These are phyloP conservation scores for Vanessa cardui DNA, from an alignment of 2,888 invertebrate species.

Conservation along the genomic window DNA sequence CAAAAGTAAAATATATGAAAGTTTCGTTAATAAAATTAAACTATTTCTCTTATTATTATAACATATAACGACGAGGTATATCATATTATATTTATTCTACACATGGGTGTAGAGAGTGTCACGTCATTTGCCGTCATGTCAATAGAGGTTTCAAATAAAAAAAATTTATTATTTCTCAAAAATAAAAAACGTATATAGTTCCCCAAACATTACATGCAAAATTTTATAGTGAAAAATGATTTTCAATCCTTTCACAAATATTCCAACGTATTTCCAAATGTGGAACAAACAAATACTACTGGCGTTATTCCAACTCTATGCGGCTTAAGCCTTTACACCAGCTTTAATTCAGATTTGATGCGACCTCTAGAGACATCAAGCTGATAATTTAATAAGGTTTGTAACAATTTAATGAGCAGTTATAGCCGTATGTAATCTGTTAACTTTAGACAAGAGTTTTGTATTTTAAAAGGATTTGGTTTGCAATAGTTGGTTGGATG, in stretches of 20 bases:
- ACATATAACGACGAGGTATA: too few relatives aligned
- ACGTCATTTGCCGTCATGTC: too few relatives aligned
- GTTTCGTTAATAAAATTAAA: too few relatives aligned
- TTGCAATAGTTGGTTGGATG: too few relatives aligned
- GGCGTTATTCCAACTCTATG: conserved; percentile 19
- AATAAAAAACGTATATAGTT: too few relatives aligned
- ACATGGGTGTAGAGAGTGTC: too few relatives aligned
- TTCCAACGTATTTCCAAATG: conserved; percentile 12
- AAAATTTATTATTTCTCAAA: too few relatives aligned
- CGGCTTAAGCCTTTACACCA: conserved; percentile 22
- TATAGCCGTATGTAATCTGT: not conserved
- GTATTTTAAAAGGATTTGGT: too few relatives aligned
- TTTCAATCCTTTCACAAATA: conserved; percentile 16
- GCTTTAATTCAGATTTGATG: not conserved
- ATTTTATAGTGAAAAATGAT: conserved; percentile 4
- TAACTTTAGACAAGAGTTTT: not conserved
- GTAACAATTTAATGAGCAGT: not conserved
- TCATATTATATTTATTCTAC: too few relatives aligned
- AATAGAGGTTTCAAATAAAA: too few relatives aligned
- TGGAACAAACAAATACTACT: conserved; percentile 23
- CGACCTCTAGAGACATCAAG: not conserved
- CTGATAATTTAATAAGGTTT: not conserved
- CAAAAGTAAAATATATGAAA: too few relatives aligned
- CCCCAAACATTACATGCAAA: not conserved
- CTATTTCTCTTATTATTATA: too few relatives aligned